Percentiles rank a stretch among this genome's conserved stretches.
phyloP scores from a whole-genome alignment of 2,113 vertebrate species.

The Tychaedon coryphoeus region DNA sequence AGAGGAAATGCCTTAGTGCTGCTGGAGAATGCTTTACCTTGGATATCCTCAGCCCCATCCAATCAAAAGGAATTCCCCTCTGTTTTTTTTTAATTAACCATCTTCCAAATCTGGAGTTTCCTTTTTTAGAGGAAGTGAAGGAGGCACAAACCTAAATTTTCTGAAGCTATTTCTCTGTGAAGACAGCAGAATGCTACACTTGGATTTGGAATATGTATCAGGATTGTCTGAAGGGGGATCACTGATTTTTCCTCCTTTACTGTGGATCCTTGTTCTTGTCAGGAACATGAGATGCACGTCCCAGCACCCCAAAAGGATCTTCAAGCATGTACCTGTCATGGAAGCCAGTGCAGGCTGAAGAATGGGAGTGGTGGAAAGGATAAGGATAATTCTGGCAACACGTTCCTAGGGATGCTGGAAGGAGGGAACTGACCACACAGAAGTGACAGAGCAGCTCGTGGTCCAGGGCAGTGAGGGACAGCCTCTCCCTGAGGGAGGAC shows the following conservation, averaged over 20 bases:
- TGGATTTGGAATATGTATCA: background rate
- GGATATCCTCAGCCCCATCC: background rate
- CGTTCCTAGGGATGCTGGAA: background rate
- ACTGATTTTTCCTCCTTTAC: background rate
- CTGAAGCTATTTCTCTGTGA: background rate
- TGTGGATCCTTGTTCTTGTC: background rate
- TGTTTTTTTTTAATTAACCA: constrained; percentile 5
- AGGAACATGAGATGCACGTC: background rate
- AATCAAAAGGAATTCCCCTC: constrained; percentile 20
- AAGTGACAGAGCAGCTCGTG: background rate
- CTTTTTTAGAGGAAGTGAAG: background rate
- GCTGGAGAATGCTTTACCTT: background rate
- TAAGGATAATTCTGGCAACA: background rate
- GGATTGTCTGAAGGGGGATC: background rate
- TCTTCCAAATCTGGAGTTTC: background rate
- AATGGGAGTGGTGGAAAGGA: background rate
- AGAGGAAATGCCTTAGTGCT: background rate
- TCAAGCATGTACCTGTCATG: background rate
- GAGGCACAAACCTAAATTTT: background rate
- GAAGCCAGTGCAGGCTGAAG: background rate
- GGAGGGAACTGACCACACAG: background rate
- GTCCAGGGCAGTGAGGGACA: background rate
- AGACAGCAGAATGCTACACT: background rate
- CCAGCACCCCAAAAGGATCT: background rate
- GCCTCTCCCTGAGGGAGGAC: background rate